A percentile compares a stretch with the other conserved stretches of the same genome.
Conservation (phyloP, 2,888 invertebrate genomes). For the Sarcophaga subvicina region DNA sequence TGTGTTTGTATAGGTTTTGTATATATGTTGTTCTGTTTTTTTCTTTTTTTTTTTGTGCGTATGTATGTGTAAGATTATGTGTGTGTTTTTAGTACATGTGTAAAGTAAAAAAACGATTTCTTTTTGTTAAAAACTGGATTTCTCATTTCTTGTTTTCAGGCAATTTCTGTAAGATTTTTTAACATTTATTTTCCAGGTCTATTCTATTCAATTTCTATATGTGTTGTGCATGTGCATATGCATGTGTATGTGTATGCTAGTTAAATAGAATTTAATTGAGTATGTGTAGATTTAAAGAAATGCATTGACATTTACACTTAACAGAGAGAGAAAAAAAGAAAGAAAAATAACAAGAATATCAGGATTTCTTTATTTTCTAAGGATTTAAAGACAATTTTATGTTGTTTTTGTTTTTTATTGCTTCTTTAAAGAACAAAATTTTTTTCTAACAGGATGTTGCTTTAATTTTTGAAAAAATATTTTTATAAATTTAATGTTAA, state of each 20-base stretch:
- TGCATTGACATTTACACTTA: background rate
- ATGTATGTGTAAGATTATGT: background rate
- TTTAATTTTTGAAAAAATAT: too few relatives aligned
- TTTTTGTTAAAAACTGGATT: conserved; percentile 36
- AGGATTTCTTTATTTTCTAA: background rate
- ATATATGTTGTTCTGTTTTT: conserved; percentile 1
- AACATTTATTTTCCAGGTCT: background rate
- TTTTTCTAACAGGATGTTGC: too few relatives aligned
- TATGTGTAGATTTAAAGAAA: conserved; percentile 6
- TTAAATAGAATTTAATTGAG: conserved; percentile 45
- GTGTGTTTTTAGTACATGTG: too few relatives aligned
- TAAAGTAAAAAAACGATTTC: background rate
- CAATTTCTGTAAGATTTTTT: conserved; percentile 13
- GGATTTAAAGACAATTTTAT: background rate
- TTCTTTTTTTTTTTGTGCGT: conserved; percentile 8
- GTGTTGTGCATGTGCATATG: background rate
- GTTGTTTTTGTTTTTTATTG: too few relatives aligned
- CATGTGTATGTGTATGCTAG: background rate
- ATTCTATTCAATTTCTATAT: background rate
- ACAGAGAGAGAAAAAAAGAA: background rate
- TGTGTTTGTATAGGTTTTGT: conserved; percentile 14
- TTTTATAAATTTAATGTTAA: too few relatives aligned
- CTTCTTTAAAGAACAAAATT: too few relatives aligned
- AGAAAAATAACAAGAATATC: background rate
- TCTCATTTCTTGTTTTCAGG: conserved; percentile 29